Evolutionary conservation across 2,113 vertebrate species (phyloP), one percentile per base, ranked within the genome.

Genomic region (Serilophus lunatus): DNA sequence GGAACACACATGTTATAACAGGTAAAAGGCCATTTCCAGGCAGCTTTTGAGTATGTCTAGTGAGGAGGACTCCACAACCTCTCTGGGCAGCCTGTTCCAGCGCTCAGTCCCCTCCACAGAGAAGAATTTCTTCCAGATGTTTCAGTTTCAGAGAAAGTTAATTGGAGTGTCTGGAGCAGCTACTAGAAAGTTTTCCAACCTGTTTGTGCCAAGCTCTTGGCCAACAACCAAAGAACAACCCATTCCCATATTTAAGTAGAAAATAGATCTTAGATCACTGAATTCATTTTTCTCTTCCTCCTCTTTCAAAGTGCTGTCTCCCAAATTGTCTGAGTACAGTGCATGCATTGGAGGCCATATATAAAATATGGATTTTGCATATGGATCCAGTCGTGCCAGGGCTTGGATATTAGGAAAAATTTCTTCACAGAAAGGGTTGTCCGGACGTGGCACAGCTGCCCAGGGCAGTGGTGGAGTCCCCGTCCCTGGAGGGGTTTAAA

Each of bases 341-440:
- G 10, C 0, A 0, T 26, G 9, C 38, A 33, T 0, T n/a, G 18
- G 23, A 79, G 25, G 45, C n/a, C 14, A 11, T 17, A 1, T 4
- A 8, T 51, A 70, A 69, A 85, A 50, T n/a, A 42, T 0, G 0
- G 42, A 26, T 56, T 90, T 88, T 59, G 25, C 26, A 3, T 24
- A 33, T 12, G 14, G 12, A 31, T 44, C 38, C 15, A n/a, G 26
- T 59, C 44, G 18, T 36, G 33, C 26, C 18, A 24, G 5, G 33
- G 22, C 56, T 6, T 23, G 31, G 18, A 28, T 61, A 31, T 33
- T 22, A 24, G 20, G 35, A 16, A 61, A 90, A 49, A 36, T 11
- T 68, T 35, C 25, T 69, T 49, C 3, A 3, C 18, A 56, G 40
- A 22, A 64, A 33, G 19, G 14, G 29, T 11, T 64, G 31, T 42